Conservation (phyloP, 2,113 vertebrate species). For the Syrrhaptes paradoxus region DNA sequence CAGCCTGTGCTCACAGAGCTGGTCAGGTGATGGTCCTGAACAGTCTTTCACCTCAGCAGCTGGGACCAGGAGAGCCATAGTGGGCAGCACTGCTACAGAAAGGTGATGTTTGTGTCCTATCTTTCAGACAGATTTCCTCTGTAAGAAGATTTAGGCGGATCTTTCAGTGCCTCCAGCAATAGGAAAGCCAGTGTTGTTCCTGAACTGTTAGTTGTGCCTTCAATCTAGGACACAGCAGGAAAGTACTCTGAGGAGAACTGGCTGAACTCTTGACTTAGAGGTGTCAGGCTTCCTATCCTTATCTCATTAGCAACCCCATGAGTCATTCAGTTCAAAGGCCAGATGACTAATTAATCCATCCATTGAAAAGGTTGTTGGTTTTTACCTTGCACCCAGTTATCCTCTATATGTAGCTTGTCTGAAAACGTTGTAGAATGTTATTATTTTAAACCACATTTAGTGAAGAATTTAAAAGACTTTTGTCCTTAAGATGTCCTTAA, state of each 20-base stretch:
- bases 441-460: not conserved
- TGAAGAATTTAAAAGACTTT: not conserved
- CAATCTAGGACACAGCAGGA: conserved; percentile 43
- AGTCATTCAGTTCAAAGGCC: conserved; percentile 27
- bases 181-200: not conserved
- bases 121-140: not conserved
- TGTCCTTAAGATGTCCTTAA: too few relatives aligned
- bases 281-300: conserved; percentile 38
- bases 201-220: not conserved
- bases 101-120: not conserved
- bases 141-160: not conserved
- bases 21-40: not conserved
- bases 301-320: conserved; percentile 52
- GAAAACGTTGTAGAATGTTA: not conserved
- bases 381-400: not conserved
- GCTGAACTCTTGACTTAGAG: conserved; percentile 48
- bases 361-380: not conserved
- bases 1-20: not conserved
- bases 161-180: not conserved
- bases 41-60: not conserved
- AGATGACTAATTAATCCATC: conserved; percentile 32
- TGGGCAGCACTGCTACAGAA: not conserved
- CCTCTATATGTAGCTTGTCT: not conserved
- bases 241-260: not conserved
- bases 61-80: not conserved